phyloP scores from a whole-genome alignment of 2,113 vertebrate genomes.

The Indicator maculatus region DNA sequence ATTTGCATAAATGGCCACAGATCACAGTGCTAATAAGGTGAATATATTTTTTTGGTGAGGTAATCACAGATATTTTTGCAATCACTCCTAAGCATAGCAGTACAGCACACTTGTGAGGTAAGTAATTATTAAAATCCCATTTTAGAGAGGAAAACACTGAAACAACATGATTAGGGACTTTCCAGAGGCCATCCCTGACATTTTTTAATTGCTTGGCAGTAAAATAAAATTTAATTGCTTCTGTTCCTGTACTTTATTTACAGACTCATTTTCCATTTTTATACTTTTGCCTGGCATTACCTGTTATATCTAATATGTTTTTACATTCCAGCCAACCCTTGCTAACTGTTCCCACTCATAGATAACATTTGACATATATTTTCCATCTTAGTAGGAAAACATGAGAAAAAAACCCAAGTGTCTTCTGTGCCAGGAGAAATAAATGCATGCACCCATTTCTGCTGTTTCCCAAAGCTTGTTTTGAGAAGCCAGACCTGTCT shows the following conservation, averaged over 20 bases:
- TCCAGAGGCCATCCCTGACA: conserved; percentile 6
- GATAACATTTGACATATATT: neutral
- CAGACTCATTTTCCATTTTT: neutral
- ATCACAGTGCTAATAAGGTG: conserved; percentile 12
- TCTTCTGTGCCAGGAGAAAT: neutral
- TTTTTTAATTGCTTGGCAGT: conserved; percentile 16
- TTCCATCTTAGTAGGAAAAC: neutral
- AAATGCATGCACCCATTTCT: neutral
- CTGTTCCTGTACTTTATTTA: neutral
- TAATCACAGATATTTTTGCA: neutral
- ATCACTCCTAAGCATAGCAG: neutral
- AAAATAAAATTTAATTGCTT: conserved; percentile 6
- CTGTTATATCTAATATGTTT: neutral
- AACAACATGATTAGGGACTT: conserved; percentile 41
- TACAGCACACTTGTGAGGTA: neutral
- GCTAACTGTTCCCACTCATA: neutral
- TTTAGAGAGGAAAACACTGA: conserved; percentile 31
- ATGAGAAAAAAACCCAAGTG: neutral
- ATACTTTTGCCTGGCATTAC: neutral
- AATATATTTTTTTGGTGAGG: neutral
- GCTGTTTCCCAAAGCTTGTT: neutral
- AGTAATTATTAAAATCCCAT: conserved; percentile 33
- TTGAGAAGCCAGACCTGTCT: neutral
- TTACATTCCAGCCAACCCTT: neutral
- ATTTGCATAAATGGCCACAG: conserved; percentile 38